Conservation (phyloP, 2,113 vertebrate genomes). For the Petrocephalus zakoni region DNA sequence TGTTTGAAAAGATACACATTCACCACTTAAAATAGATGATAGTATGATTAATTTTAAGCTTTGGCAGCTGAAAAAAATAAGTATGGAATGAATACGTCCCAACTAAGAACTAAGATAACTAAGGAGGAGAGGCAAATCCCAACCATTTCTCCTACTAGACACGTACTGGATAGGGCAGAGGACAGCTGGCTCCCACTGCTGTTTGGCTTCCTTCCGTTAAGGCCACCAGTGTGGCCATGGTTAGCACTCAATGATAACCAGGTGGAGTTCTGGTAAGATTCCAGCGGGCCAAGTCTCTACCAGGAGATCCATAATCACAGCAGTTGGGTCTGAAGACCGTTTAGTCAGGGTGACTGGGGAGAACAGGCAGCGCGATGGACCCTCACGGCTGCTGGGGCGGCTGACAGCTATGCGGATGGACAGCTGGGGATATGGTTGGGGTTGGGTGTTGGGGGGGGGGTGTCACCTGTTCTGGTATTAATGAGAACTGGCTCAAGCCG, state of each 20-base stretch:
- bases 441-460: conserved; percentile 20
- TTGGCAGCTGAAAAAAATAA: not conserved
- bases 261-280: conserved; percentile 43
- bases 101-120: not conserved
- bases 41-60: not conserved
- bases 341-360: conserved; percentile 38
- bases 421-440: conserved; percentile 47
- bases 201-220: not conserved
- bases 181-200: not conserved
- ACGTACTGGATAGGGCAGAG: not conserved
- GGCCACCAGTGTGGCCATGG: not conserved
- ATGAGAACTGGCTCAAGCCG: not conserved
- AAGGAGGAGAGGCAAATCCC: not conserved
- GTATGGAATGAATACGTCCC: not conserved
- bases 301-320: conserved; percentile 39
- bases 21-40: not conserved
- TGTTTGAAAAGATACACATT: not conserved
- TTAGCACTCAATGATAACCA: conserved; percentile 39
- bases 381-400: conserved; percentile 41
- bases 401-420: conserved; percentile 48
- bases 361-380: not conserved
- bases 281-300: conserved; percentile 45
- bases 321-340: conserved; percentile 44
- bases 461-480: conserved; percentile 18
- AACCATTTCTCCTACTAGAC: not conserved